Conservation (phyloP, 1,140 invertebrate genomes). For the Trichogramma pretiosum region DNA sequence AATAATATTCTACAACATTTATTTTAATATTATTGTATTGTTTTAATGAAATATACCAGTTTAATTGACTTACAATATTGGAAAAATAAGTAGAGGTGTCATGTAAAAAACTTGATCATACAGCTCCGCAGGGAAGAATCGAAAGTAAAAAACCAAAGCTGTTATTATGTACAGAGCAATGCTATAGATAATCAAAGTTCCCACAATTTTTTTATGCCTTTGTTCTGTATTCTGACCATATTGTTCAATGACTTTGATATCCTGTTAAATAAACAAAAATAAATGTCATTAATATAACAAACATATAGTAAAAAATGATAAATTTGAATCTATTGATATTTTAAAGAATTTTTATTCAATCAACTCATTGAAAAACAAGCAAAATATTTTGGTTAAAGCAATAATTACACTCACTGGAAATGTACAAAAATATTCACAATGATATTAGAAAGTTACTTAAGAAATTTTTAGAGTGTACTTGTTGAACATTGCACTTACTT, state of each 20-base stretch:
- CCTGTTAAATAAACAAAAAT: conserved; percentile 40
- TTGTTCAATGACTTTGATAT: conserved; percentile 72
- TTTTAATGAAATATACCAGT: conserved; percentile 4
- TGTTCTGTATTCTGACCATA: conserved; percentile 70
- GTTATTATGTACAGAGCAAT: conserved; percentile 69
- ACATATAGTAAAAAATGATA: conserved; percentile 13
- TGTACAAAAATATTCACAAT: too few species aligned
- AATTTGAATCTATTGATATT: conserved; percentile 11
- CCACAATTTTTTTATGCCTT: conserved; percentile 68
- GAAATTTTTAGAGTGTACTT: too few species aligned
- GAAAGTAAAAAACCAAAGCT: conserved; percentile 69
- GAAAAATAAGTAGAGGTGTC: conserved; percentile 65
- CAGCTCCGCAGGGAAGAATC: conserved; percentile 61
- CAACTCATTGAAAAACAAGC: conserved; percentile 4
- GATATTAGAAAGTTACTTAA: too few species aligned
- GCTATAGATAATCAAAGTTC: conserved; percentile 69
- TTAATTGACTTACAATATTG: conserved; percentile 63
- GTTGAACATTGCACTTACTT: conserved; percentile 44
- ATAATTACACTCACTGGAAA: conserved; percentile 10
- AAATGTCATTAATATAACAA: conserved; percentile 11
- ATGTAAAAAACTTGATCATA: conserved; percentile 62
- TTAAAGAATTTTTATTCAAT: conserved; percentile 4
- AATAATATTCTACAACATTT: conserved; percentile 64
- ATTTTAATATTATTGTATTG: conserved; percentile 10
- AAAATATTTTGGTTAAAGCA: not conserved